Percentiles rank a stretch among this genome's conserved stretches.
These are phyloP conservation scores for Drosophila burlai DNA, from an alignment of 1,140 invertebrate genomes.

Conservation along the genomic window DNA sequence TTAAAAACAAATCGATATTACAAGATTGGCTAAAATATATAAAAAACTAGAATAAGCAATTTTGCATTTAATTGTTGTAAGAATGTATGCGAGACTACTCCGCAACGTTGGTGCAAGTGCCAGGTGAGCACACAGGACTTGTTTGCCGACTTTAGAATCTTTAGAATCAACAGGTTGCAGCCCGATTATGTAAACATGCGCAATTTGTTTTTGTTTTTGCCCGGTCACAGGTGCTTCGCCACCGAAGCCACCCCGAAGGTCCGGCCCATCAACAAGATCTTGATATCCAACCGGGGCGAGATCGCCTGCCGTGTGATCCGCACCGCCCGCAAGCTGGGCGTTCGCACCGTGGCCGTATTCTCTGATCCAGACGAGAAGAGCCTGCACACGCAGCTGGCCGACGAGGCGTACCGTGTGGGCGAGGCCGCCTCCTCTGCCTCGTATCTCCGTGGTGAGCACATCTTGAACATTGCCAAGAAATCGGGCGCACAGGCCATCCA, in stretches of 20 bases:
- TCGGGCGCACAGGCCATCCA: constrained; percentile 95
- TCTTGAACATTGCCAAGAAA: constrained; percentile 93
- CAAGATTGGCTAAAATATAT: no score
- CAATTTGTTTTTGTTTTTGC: constrained; percentile 32
- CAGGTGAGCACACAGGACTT: constrained; percentile 4
- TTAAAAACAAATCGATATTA: no score
- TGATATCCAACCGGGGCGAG: constrained; percentile 99
- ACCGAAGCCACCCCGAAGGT: constrained; percentile 58
- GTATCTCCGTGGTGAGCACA: constrained; percentile 95
- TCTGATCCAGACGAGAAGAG: constrained; percentile 96
- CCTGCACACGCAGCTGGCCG: constrained; percentile 93
- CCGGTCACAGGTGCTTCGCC: constrained; percentile 57
- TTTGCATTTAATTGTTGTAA: constrained; percentile 7
- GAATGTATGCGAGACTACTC: constrained; percentile 40
- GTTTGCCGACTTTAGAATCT: neutral
- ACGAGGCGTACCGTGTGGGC: constrained; percentile 97
- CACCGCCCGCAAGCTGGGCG: constrained; percentile 95
- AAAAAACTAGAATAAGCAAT: neutral
- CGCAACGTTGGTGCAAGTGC: constrained; percentile 25
- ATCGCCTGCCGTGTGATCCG: constrained; percentile 97
- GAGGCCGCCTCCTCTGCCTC: constrained; percentile 94
- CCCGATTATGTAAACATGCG: constrained; percentile 66
- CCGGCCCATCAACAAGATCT: constrained; percentile 89
- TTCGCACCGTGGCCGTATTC: constrained; percentile 97
- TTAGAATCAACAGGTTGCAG: constrained; percentile 10